Evolutionary conservation across 2,888 invertebrate genomes (phyloP), one percentile per base, ranked within the genome.

Genomic region (Cephus pulcher): DNA sequence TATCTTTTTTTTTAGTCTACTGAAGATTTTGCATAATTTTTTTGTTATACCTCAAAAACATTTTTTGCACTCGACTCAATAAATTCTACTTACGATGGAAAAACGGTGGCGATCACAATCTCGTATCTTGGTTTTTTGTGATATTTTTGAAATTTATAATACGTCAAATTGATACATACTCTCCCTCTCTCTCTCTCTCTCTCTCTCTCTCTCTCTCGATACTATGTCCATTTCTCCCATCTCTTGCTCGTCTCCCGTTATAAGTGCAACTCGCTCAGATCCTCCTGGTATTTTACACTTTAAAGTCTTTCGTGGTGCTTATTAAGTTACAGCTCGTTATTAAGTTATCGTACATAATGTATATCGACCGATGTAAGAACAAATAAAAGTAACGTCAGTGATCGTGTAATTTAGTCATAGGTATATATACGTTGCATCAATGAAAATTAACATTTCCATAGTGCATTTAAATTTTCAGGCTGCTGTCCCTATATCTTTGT

Each of bases 261-360:
- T 23, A 56, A 56, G 56, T 15, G 23, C 56, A 23, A 23, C 23
- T 23, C 56, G 6, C 56, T 23, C 56, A 23, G 56, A 23, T 56
- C 56, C 37, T 68, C n/a, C 33, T 33, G 35, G 69, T 71, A 76
- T 35, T 78, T 73, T 69, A 75, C 73, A 73, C n/a, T 71, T 73
- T 75, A 73, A 73, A 70, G 56, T 75, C 71, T 76, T 34, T 75
- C 68, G 73, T 76, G 78, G 78, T 78, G 78, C 78, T 78, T 78
- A 78, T 71, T 75, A 56, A 78, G 70, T 78, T 78, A 78, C 73
- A 73, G 73, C 68, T 76, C 71, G 32, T 34, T 69, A 76, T 78
- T 78, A 78, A 76, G 78, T 78, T 78, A 35, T 35, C 35, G 3
- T 35, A 69, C 78, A 71, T 78, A 76, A 76, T 78, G 78, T 78